Evolutionary conservation across 2,888 invertebrate species (phyloP), one percentile per base, ranked within the genome.

Genomic region (Microctonus hyperodae): DNA sequence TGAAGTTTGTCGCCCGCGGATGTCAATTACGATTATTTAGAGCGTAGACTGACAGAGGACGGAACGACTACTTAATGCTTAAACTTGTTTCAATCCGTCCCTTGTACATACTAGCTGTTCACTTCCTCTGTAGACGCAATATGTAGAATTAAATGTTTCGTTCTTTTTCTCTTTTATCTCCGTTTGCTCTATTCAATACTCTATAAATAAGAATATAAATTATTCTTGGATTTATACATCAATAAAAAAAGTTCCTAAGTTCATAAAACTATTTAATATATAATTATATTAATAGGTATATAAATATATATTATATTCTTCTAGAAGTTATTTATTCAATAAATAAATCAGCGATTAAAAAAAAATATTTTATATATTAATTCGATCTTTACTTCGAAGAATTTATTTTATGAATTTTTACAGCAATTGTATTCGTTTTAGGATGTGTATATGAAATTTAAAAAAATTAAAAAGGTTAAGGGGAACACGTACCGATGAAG

Each of bases 21-120:
- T 80, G 82, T 83, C 83, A 83, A 83, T 83, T 83, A 80, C 79
- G 79, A 83, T 83, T 83, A 83, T 83, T 83, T 83, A 83, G 81
- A 82, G 80, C 82, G 81, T 77, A 82, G 83, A 83, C 81, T 82
- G 82, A 83, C 83, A 82, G 82, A 81, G 82, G 81, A 81, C 81
- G 80, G 81, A 79, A 78, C 79, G 78, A 76, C 80, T 81, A 80
- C 81, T 81, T 81, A 81, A 81, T 77, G 75, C 79, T 81, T 79
- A 78, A 79, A 81, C 79, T 80, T 77, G 79, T 76, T 74, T 75
- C 77, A 76, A 79, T 78, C 79, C 79, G 67, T 61, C 63, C 64
- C 48, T 58, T 58, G 66, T 64, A 67, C 64, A 64, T 62, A n/a
- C n/a, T n/a, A n/a, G n/a, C n/a, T 59, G 65, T 69, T 70, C 73